Base-by-base conservation (phyloP, 2,888 invertebrate genomes). In the Sminthurinus aureus region DNA sequence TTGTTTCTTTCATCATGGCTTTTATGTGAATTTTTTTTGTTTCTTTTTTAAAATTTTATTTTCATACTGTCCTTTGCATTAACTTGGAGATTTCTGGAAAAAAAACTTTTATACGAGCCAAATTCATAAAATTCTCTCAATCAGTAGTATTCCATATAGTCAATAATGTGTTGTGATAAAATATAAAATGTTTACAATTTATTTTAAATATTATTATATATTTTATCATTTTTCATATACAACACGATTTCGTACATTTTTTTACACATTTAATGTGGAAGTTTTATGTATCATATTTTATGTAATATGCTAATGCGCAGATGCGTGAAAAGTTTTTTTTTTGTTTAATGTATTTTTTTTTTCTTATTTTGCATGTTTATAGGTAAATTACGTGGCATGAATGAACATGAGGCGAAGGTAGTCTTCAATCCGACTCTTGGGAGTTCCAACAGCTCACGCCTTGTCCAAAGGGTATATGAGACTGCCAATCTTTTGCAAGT, bases 301-400 rank as follows among this genome's bases (percentile, higher is more conserved):
- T n/a, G n/a, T n/a, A n/a, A n/a, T 38, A 58, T 6, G 58, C 4
- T 58, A 38, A 38, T 38, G 38, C 38, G 38, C 18, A 66, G 1
- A 66, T 66, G n/a, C n/a, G 15, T 66, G n/a, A n/a, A 66, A n/a
- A 69, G 69, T 24, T 20, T 22, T 69, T 69, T 69, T 24, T 66
- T 38, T 38, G 38, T 38, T 38, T 38, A 38, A 38, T 38, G 38
- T 38, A 38, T 4, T 38, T 38, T 66, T 38, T 38, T 66, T 66
- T 66, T 66, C 20, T 66, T 66, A 18, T 20, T 38, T 38, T 38
- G 38, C 38, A 38, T 38, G 77, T 79, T 75, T 24, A 20, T 87
- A 91, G 91, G 90, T 84, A 95, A 94, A 90, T 91, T 98, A 77
- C 93, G 95, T 85, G 98, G 98, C n/a, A 97, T 98, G 97, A 97